Percentiles rank a stretch among this genome's conserved stretches.
These are phyloP conservation scores for Semaprochilodus insignis DNA, from an alignment of 2,797 vertebrate species.

Conservation along the genomic window DNA sequence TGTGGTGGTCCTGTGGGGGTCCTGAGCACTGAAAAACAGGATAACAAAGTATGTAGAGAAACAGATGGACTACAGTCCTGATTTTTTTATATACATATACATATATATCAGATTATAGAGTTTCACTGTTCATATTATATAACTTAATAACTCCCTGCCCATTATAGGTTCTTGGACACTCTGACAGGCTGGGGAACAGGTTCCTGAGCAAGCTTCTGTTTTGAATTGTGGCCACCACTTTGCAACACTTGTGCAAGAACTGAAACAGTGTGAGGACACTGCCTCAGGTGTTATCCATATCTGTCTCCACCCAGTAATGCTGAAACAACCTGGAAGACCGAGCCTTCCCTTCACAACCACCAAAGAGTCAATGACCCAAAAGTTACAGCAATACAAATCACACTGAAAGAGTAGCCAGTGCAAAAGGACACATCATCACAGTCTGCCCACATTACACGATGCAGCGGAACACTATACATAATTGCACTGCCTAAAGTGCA, in stretches of 20 bases:
- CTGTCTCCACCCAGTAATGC: background rate
- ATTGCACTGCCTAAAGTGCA: slow-evolving; percentile 4
- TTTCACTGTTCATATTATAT: no score
- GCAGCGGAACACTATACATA: slow-evolving; percentile 1
- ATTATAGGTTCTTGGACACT: no score
- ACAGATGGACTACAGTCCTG: no score
- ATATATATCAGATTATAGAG: no score
- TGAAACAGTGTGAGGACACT: background rate
- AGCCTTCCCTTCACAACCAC: background rate
- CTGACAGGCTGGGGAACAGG: no score
- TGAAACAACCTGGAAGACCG: background rate
- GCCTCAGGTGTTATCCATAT: slow-evolving; percentile 1
- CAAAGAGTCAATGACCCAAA: background rate
- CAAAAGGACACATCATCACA: background rate
- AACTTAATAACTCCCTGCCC: no score
- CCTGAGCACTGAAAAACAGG: no score
- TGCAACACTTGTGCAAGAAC: slow-evolving; percentile 23
- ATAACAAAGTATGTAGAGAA: no score
- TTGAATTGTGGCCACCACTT: background rate
- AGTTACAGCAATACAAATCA: background rate
- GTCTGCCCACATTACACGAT: slow-evolving; percentile 4
- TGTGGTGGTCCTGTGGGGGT: no score
- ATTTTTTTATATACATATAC: no score
- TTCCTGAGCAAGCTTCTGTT: background rate
- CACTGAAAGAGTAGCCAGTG: background rate